Evolutionary conservation across 1,140 invertebrate species (phyloP).

Genomic region (Protaetia brevitarsis): DNA sequence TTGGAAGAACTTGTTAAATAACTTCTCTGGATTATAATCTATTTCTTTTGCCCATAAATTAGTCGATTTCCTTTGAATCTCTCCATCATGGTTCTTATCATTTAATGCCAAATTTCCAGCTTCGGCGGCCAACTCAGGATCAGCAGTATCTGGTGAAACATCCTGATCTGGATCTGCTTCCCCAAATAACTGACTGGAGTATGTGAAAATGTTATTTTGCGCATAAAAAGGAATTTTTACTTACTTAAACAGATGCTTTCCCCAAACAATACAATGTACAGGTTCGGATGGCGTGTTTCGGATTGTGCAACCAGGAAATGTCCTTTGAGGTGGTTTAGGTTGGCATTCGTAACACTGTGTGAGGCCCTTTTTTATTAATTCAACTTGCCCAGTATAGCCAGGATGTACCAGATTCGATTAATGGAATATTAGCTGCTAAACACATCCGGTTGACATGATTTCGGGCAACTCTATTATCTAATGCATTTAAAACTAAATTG

Average conservation of each 20-base stretch:
- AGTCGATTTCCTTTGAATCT: slow-evolving; percentile 81
- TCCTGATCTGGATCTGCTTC: slow-evolving; percentile 95
- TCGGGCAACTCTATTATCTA: slow-evolving; percentile 94
- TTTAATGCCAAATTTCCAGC: slow-evolving; percentile 50
- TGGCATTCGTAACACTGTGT: slow-evolving; percentile 98
- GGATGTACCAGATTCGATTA: slow-evolving; percentile 97
- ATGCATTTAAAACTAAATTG: slow-evolving; percentile 90
- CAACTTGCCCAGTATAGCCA: slow-evolving; percentile 93
- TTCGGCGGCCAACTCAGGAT: slow-evolving; percentile 73
- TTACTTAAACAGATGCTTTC: slow-evolving; percentile 98
- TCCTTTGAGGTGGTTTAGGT: slow-evolving; percentile 87
- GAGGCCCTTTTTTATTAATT: slow-evolving; percentile 80
- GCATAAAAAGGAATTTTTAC: slow-evolving; percentile 38
- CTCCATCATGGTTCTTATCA: slow-evolving; percentile 54
- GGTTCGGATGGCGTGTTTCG: slow-evolving; percentile 99
- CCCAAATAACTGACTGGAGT: slow-evolving; percentile 91
- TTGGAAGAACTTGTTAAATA: slow-evolving; percentile 87
- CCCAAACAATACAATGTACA: slow-evolving; percentile 99
- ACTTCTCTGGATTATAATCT: slow-evolving; percentile 78
- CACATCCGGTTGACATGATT: slow-evolving; percentile 99
- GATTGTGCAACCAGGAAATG: slow-evolving; percentile 97
- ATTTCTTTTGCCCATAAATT: slow-evolving; percentile 81
- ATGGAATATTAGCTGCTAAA: slow-evolving; percentile 86
- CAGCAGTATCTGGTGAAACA: slow-evolving; percentile 94
- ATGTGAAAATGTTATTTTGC: not conserved